These are phyloP conservation scores for Zaprionus capensis DNA, from an alignment of 1,140 invertebrate genomes.

Conservation along the genomic window DNA sequence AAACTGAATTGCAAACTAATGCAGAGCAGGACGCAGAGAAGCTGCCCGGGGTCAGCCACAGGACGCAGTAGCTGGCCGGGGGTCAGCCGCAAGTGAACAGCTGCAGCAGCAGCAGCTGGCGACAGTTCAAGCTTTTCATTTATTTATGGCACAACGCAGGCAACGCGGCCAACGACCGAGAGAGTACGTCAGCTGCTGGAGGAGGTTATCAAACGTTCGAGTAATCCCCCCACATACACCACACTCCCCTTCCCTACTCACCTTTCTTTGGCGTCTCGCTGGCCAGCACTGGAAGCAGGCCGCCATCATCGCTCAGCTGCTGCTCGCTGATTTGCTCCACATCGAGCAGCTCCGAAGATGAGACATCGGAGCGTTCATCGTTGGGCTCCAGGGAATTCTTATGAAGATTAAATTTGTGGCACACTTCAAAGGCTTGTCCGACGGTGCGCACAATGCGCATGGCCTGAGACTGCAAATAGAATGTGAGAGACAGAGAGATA, in stretches of 20 bases:
- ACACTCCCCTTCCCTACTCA: constrained; percentile 63
- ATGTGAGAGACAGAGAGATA: background rate
- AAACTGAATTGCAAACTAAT: constrained; percentile 72
- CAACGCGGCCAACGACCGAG: constrained; percentile 33
- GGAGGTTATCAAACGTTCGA: constrained; percentile 25
- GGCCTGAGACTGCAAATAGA: constrained; percentile 94
- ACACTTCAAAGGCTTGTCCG: constrained; percentile 99
- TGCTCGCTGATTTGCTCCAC: constrained; percentile 84
- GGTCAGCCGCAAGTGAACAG: constrained; percentile 43
- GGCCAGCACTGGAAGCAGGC: constrained; percentile 50
- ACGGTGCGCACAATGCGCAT: constrained; percentile 98
- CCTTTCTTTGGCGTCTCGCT: constrained; percentile 86
- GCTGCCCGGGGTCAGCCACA: background rate
- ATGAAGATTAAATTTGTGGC: constrained; percentile 94
- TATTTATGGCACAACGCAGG: constrained; percentile 62
- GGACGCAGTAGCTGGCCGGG: background rate
- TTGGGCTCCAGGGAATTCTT: constrained; percentile 86
- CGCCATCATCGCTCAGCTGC: constrained; percentile 86
- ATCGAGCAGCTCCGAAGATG: constrained; percentile 86
- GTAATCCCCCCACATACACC: constrained; percentile 12
- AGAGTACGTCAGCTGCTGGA: too few relatives aligned
- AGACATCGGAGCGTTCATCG: constrained; percentile 87
- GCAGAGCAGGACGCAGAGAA: constrained; percentile 23
- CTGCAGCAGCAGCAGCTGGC: constrained; percentile 13
- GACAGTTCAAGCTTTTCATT: constrained; percentile 68